Evolutionary conservation across 2,113 vertebrate species (phyloP).

Genomic region (Montifringilla adamsi): DNA sequence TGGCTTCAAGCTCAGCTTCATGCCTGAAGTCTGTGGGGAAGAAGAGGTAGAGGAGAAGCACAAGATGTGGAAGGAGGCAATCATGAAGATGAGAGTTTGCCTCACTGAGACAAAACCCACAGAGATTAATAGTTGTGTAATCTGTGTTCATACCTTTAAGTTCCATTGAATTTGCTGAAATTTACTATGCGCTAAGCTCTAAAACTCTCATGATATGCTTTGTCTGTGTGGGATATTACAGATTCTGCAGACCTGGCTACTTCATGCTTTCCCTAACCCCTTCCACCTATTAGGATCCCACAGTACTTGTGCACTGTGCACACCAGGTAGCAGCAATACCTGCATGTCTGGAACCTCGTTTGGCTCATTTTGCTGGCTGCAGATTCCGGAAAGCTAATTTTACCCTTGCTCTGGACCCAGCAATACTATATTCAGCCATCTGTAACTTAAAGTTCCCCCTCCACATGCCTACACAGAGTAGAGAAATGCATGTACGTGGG

Average conservation of each 20-base stretch:
- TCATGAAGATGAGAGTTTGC: not conserved
- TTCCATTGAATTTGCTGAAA: not conserved
- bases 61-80: not conserved
- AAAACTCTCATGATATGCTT: not conserved
- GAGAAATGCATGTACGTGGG: not conserved
- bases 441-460: constrained; percentile 24
- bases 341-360: not conserved
- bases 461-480: not conserved
- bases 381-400: constrained; percentile 32
- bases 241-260: not conserved
- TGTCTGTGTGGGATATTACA: not conserved
- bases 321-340: not conserved
- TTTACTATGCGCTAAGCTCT: not conserved
- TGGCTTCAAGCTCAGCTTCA: not conserved
- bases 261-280: not conserved
- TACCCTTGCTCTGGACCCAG: not conserved
- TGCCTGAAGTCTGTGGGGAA: not conserved
- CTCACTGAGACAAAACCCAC: not conserved
- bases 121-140: not conserved
- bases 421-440: constrained; percentile 23
- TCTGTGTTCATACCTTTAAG: not conserved
- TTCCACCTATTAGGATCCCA: not conserved
- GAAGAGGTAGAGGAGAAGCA: not conserved
- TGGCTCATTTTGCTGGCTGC: not conserved
- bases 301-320: not conserved